Evolutionary conservation across 1,140 invertebrate genomes (phyloP), one percentile per base, ranked within the genome.

Genomic region (Solenopsis fugax): DNA sequence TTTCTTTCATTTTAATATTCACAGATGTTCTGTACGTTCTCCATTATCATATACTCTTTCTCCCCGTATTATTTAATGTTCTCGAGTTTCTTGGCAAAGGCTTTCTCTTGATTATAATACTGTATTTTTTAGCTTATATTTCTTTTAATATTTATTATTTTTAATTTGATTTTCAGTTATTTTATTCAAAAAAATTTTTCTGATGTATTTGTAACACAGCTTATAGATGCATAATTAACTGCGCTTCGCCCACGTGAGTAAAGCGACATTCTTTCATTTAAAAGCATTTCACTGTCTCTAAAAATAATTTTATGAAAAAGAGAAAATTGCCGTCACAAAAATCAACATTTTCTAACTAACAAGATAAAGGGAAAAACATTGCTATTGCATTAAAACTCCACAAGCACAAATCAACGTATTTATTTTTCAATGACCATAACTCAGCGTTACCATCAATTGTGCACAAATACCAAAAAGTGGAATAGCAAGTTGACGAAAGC

Each of bases 281-380:
- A 48, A 48, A 62, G 24, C 18, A 62, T 64, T 45, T 41, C 13
- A 52, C 13, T 41, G 16, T 76, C 2, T 45, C 21, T 21, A 41
- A 60, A 24, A 76, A 58, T 45, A 76, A 45, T 29, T 60, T 62
- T 62, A 9, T 62, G 4, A 29, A 41, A 76, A 45, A 45, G 3
- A 12, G 1, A 16, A 29, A 1, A 9, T 2, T 2, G 12, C n/a
- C 37, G 21, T 75, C 13, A 0, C 18, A n/a, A 75, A 75, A 75
- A 41, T 54, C 29, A 54, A 29, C 2, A 21, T 75, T 56, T n/a
- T 37, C 16, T 21, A 72, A 65, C 12, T 50, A 72, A 16, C 21
- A 13, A 75, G n/a, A 18, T 56, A 10, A 10, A 56, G 13, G 34
- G 0, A 75, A 41, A 58, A 34, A 18, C 4, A 62, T n/a, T 34